Base-by-base conservation (phyloP, 2,113 vertebrate genomes). In the Mormyrus iriodes region DNA sequence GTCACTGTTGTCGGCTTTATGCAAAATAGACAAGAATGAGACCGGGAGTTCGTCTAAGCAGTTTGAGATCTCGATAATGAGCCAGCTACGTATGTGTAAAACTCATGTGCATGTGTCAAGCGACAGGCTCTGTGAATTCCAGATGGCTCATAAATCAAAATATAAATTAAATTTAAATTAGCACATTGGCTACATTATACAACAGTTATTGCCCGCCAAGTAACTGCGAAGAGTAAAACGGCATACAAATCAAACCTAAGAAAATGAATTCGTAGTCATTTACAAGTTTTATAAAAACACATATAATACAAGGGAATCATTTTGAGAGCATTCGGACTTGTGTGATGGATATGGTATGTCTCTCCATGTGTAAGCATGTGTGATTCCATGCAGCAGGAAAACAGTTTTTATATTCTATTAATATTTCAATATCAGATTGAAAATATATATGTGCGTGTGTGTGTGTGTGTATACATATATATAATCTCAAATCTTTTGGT, bases 1-100 rank as follows among this genome's bases (percentile, higher is more conserved):
- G 93, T 95, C 94, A 95, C 93, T 88, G 94, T 93, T 93, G 89
- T 89, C 92, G 49, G 93, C 93, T 92, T 90, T 82, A 92, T 90
- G 93, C 92, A 93, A 91, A 92, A 92, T 91, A 92, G 92, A 0
- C 35, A 90, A 87, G 35, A 88, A 93, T 92, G 93, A 94, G 93
- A 93, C 93, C 3, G 15, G 3, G 39, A 35, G 46, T 19, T 4
- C 49, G 93, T 91, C 93, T 91, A 92, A 93, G 91, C 89, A 89
- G 91, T 73, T 0, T 93, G 31, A 42, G 73, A 65, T 76, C 69
- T 48, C 17, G 51, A 90, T 91, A 93, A 88, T 92, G 90, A 0
- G 91, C 91, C 90, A 94, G 89, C 93, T 48, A 84, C 44, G 44
- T 84, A 42, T 86, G n/a, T 91, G 90, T 39, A 91, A 44, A 91